Evolutionary conservation across 2,113 vertebrate genomes (phyloP).

Genomic region (Orcinus orca): DNA sequence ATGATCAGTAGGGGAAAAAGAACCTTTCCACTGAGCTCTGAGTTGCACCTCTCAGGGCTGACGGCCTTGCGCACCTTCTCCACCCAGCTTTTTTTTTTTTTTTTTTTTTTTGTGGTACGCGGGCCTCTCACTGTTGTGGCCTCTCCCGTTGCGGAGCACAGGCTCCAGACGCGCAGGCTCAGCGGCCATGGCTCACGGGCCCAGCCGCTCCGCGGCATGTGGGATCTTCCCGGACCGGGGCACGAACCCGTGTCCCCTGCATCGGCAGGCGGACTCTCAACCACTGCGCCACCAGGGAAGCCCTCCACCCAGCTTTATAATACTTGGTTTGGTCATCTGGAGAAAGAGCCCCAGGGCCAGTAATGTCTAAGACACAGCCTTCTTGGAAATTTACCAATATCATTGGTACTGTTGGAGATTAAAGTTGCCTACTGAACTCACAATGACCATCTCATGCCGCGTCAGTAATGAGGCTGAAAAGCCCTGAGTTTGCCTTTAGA

Average conservation of each 20-base stretch:
- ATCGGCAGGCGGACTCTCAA: too few relatives aligned
- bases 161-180: too few relatives aligned
- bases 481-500: neutral
- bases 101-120: too few relatives aligned
- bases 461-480: neutral
- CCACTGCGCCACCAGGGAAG: too few relatives aligned
- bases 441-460: rapidly evolving
- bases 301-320: neutral
- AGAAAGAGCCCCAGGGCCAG: neutral
- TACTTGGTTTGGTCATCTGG: neutral
- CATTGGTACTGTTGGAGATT: neutral
- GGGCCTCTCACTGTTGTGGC: too few relatives aligned
- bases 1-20: neutral
- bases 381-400: neutral
- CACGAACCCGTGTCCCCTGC: too few relatives aligned
- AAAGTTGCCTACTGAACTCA: neutral
- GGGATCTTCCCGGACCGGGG: too few relatives aligned
- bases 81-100: neutral
- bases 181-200: too few relatives aligned
- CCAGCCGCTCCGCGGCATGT: too few relatives aligned
- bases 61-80: neutral
- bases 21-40: neutral
- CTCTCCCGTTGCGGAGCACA: too few relatives aligned
- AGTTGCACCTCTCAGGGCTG: neutral
- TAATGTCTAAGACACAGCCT: neutral